Base-by-base conservation (phyloP, 2,797 vertebrate genomes). In the Oryzias sinensis region DNA sequence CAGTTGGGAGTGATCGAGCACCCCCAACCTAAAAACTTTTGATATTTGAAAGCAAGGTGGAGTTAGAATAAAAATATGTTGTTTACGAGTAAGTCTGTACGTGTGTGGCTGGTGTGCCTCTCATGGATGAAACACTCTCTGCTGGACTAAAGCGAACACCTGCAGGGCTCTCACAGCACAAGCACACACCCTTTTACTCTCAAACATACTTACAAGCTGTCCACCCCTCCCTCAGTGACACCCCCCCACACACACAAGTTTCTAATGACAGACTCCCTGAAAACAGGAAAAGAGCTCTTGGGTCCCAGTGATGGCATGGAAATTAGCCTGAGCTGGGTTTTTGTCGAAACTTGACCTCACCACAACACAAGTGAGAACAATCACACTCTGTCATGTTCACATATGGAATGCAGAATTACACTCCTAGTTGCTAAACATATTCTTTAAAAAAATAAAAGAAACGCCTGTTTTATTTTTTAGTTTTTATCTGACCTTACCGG, bases 281-380 rank as follows among this genome's bases (percentile, higher is more conserved):
- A 87, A 88, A 90, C 84, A 85, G 88, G 88, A 88, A 90, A 84
- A 69, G 53, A 73, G 79, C 86, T 80, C 76, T 27, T 63, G 74
- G 29, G 84, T 89, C 85, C 81, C 77, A 76, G 53, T 85, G 81
- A 90, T 88, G 83, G 82, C 76, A 85, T 83, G 80, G 87, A 88
- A 89, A 87, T 86, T 79, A 86, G 83, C 73, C 72, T 61, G 65
- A 61, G 74, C 81, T 29, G 45, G 68, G 64, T 82, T 82, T 88
- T 85, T 90, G 83, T 88, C 74, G 83, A 88, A 88, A 88, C 89
- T 88, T 85, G 79, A 90, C 76, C 82, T 87, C 84, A 89, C 57
- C 62, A 62, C 68, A 77, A 75, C 55, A 73, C 70, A 76, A 83
- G 74, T 77, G 77, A 78, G 53, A 55, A 71, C 68, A 59, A 56